A percentile compares a stretch with the other conserved stretches of the same genome.
Evolutionary conservation across 2,888 invertebrate genomes (phyloP).

Genomic region (Micoletzkya japonica): DNA sequence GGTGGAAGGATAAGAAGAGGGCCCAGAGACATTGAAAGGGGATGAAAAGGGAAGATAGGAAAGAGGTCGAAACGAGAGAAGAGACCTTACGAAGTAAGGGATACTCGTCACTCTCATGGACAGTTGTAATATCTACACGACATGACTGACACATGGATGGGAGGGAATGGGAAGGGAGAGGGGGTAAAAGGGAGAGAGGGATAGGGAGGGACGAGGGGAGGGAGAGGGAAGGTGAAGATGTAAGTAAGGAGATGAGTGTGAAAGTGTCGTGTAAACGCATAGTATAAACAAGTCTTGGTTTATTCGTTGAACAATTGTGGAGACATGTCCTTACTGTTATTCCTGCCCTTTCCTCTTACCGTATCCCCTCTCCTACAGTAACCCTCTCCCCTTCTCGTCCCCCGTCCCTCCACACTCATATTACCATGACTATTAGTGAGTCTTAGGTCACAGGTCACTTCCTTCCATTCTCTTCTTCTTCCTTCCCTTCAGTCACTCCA

Average conservation of each 20-base stretch:
- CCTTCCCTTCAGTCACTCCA: not conserved
- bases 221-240: slow-evolving; percentile 6
- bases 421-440: too few relatives aligned
- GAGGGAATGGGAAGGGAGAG: not conserved
- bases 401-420: not conserved
- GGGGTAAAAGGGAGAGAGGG: slow-evolving; percentile 8
- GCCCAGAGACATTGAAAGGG: too few relatives aligned
- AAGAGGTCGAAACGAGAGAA: not conserved
- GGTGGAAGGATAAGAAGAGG: too few relatives aligned
- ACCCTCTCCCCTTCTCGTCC: not conserved
- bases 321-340: not conserved
- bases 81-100: not conserved
- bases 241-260: not conserved
- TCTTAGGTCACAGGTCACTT: too few relatives aligned
- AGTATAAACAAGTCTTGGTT: too few relatives aligned
- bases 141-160: slow-evolving; percentile 18
- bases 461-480: not conserved
- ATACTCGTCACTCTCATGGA: not conserved
- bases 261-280: too few relatives aligned
- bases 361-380: not conserved
- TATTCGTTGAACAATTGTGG: too few relatives aligned
- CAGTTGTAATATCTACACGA: slow-evolving; percentile 21
- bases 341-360: not conserved
- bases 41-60: slow-evolving; percentile 2
- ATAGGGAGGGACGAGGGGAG: slow-evolving; percentile 1